Base-by-base conservation (phyloP, 2,888 invertebrate species). In the Zygothrica quintamaculata region DNA sequence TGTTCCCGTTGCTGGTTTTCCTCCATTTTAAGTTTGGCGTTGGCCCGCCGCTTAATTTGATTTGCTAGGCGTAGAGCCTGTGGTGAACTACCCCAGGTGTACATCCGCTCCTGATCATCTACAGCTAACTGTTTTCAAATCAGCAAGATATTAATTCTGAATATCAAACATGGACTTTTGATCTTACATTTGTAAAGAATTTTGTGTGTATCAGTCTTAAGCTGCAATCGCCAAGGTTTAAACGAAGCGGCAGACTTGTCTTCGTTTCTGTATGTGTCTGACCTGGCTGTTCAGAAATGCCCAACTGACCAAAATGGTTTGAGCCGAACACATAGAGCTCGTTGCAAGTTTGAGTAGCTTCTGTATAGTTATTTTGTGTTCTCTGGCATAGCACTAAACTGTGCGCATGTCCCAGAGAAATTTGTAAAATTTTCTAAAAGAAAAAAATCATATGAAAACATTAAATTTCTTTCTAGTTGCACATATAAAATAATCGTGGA, bases 261-360 rank as follows among this genome's bases (percentile, higher is more conserved):
- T 87, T 91, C 56, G 86, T 84, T 7, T 72, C 71, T 15, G 44
- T 5, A 26, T 65, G 53, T 36, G 25, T 46, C 22, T 62, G 61
- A 11, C 6, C 11, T 57, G 78, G 81, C 33, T 75, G 64, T 26
- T 50, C 26, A 47, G 95, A 95, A 33, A 94, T 90, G 34, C 98
- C 98, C 26, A 98, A 92, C 89, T 98, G 98, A 0, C 98, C 98
- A 90, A 94, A 97, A 46, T 93, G 93, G 88, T 96, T 97, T 50
- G 95, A 95, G 1, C 98, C 98, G 92, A 97, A 95, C 0, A 95
- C 93, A 91, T 95, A 98, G 6, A 98, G 92, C 52, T 89, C 88
- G 11, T 82, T 89, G 8, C 70, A 68, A 58, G 31, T 42, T 18
- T 50, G 36, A 26, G 60, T 72, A 77, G 76, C 76, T 74, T 77